Percentiles rank a stretch among this genome's conserved stretches.
Evolutionary conservation across 2,113 vertebrate genomes (phyloP).

Genomic region (Rhinogobius similis): DNA sequence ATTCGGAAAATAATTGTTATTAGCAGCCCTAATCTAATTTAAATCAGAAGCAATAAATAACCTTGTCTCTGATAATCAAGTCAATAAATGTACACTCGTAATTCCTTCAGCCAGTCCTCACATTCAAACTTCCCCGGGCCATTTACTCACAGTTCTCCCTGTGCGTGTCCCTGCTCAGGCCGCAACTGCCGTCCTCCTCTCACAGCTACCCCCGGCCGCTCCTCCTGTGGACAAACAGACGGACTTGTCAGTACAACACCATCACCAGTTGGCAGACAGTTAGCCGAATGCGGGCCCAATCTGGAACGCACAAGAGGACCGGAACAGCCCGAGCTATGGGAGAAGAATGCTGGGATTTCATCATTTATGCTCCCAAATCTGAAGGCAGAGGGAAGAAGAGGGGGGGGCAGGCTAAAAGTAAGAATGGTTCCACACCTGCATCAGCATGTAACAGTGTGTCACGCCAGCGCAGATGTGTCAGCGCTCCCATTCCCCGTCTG

Average conservation of each 20-base stretch:
- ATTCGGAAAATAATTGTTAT: too few relatives aligned
- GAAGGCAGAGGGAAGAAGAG: conserved; percentile 22
- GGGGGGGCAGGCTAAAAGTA: background rate
- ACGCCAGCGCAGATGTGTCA: conserved; percentile 35
- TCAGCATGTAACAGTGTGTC: conserved; percentile 53
- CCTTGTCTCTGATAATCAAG: background rate
- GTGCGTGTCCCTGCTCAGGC: conserved; percentile 48
- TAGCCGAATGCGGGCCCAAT: conserved; percentile 26
- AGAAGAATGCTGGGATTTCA: conserved; percentile 41
- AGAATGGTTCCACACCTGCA: conserved; percentile 54
- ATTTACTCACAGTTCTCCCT: conserved; percentile 70
- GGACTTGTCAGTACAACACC: conserved; percentile 33
- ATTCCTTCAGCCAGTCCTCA: background rate
- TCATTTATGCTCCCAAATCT: conserved; percentile 16
- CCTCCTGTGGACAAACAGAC: conserved; percentile 53
- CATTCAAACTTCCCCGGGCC: background rate
- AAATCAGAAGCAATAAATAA: background rate
- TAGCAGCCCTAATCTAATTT: too few relatives aligned
- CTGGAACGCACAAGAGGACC: conserved; percentile 37
- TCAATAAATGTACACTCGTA: background rate
- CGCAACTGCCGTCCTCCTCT: conserved; percentile 50
- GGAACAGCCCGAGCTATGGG: conserved; percentile 20
- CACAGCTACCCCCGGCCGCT: conserved; percentile 23
- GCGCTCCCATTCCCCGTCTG: conserved; percentile 31
- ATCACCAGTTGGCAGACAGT: conserved; percentile 45